Evolutionary conservation across 2,888 invertebrate species (phyloP), one percentile per base, ranked within the genome.

Genomic region (Hololepta plana): DNA sequence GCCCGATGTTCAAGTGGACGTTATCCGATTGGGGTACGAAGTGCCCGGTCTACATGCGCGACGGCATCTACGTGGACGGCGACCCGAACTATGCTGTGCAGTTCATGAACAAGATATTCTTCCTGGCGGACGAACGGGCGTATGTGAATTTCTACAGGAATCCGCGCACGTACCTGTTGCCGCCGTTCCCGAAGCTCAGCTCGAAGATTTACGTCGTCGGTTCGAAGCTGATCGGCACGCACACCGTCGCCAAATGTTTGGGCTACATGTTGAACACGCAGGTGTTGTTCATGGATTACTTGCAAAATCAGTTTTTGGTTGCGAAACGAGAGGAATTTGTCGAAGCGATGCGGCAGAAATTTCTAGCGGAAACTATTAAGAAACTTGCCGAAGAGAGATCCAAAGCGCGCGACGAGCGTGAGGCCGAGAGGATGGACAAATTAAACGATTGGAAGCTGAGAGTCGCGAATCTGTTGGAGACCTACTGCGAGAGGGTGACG

Each of bases 11-110:
- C 34, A 50, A 49, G 31, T 62, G 59, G 59, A 42, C 42, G 23
- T 44, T 64, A 34, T 71, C 72, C 3, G 53, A 58, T 23, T 73
- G 71, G 70, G 55, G 50, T 19, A 60, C 56, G 26, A 51, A 60
- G 37, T 75, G 75, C 42, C 74, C 75, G 4, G 68, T 74, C 3
- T 62, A 68, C 35, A 54, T 72, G 36, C 58, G 58, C 35, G 53
- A 58, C 32, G 64, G 72, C n/a, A 48, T 45, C 27, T 51, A 59
- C 23, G 39, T 51, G 8, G 40, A 47, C 15, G 74, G 74, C 11
- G 49, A 54, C 25, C 47, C 62, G 1, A 60, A 63, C 44, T 59
- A 56, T 37, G 62, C 66, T 1, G 64, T 70, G 2, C 52, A 57
- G 16, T 70, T 71, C 38, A 58, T 70, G 44, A 67, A 67, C 44